Percentiles rank a stretch among this genome's conserved stretches.
These are phyloP conservation scores for Gallinago undulata DNA, from an alignment of 2,113 vertebrate genomes.

Conservation along the genomic window DNA sequence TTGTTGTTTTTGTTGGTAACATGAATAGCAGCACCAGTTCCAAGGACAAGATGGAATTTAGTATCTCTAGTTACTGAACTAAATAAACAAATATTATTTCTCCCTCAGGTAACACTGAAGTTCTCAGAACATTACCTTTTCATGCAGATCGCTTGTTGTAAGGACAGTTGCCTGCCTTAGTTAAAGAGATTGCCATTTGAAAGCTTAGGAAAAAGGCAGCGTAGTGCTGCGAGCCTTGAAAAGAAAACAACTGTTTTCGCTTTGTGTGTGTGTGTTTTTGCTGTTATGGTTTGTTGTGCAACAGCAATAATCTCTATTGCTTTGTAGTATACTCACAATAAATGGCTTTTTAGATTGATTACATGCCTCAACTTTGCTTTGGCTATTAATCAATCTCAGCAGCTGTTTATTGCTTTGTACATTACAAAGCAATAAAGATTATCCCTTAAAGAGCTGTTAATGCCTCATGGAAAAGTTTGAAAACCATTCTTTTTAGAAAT, in stretches of 20 bases:
- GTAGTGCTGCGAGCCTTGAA: background rate
- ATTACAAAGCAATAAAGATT: slow-evolving; percentile 70
- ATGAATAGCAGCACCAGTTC: background rate
- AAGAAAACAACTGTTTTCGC: background rate
- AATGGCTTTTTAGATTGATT: slow-evolving; percentile 69
- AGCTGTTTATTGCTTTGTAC: slow-evolving; percentile 69
- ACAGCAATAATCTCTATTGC: slow-evolving; percentile 64
- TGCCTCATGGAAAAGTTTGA: slow-evolving; percentile 62
- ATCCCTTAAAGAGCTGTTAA: slow-evolving; percentile 65
- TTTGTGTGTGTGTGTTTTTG: background rate
- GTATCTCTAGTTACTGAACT: background rate
- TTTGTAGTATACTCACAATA: slow-evolving; percentile 52
- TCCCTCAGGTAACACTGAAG: background rate
- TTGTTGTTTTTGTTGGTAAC: background rate
- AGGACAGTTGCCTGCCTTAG: background rate
- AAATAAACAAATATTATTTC: background rate
- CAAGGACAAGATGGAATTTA: background rate
- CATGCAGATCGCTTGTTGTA: background rate
- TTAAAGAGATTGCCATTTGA: background rate
- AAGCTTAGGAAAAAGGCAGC: background rate
- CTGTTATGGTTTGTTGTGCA: slow-evolving; percentile 50
- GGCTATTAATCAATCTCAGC: slow-evolving; percentile 70
- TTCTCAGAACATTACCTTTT: background rate
- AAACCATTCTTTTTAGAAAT: slow-evolving; percentile 62
- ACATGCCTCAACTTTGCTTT: slow-evolving; percentile 64